A percentile compares a stretch with the other conserved stretches of the same genome.
These are phyloP conservation scores for Anthonomus grandis DNA, from an alignment of 1,140 invertebrate species.

Conservation along the genomic window DNA sequence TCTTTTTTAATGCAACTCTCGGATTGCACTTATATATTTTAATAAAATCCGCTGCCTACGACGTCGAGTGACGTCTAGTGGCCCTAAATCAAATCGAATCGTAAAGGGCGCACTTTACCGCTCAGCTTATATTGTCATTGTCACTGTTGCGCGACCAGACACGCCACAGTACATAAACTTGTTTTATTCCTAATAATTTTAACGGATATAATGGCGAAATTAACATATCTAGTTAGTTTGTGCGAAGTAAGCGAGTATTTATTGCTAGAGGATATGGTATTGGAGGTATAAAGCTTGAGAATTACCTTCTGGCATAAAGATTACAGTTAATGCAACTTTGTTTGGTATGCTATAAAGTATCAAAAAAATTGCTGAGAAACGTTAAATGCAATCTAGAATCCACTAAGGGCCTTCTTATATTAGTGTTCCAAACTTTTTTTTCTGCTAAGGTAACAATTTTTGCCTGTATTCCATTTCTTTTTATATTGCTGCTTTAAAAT, in stretches of 20 bases:
- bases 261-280: background rate
- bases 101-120: slow-evolving; percentile 27
- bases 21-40: slow-evolving; percentile 27
- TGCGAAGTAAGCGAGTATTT: slow-evolving; percentile 7
- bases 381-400: no score
- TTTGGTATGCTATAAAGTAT: no score
- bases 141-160: slow-evolving; percentile 11
- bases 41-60: slow-evolving; percentile 29
- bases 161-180: slow-evolving; percentile 21
- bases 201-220: slow-evolving; percentile 25
- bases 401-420: no score
- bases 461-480: no score
- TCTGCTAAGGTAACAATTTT: no score
- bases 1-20: slow-evolving; percentile 23
- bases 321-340: no score
- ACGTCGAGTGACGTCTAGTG: slow-evolving; percentile 24
- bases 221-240: slow-evolving; percentile 28
- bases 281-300: background rate
- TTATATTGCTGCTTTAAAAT: no score
- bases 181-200: slow-evolving; percentile 30
- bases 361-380: no score
- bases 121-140: slow-evolving; percentile 27
- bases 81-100: slow-evolving; percentile 27
- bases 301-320: no score
- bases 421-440: no score